Evolutionary conservation across 1,140 invertebrate genomes (phyloP), one percentile per base, ranked within the genome.

Genomic region (Onthophagus taurus): DNA sequence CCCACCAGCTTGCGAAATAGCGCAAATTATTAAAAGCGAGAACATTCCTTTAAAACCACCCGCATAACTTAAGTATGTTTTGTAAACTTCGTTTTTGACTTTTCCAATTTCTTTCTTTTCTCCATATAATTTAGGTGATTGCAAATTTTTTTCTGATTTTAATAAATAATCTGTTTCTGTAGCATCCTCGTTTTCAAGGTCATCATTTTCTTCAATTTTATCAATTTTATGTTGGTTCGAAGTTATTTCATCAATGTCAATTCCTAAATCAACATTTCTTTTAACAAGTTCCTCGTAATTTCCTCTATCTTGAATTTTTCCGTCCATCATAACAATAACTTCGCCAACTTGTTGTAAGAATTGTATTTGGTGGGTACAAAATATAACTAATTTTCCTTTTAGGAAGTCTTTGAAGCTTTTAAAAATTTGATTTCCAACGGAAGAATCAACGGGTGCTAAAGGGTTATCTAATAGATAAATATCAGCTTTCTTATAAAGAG

Each of bases 391-490:
- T 52, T 87, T 80, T 16, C 75, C 67, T 18, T 75, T 72, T 45
- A 91, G 66, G 57, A 81, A 80, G 2, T 76, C 78, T 36, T 64
- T 70, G 48, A 79, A 81, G 39, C 84, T 71, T 41, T 83, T 74
- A 54, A 89, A 90, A 44, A 92, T 71, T 58, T 87, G 80, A 41
- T 80, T 76, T 11, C 85, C 83, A 1, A 89, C 87, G 47, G 82
- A 78, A 2, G 84, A 71, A 63, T 92, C 88, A 1, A 92, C 83
- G 1, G 87, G 83, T 48, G 83, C 85, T 11, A 91, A 61, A 2
- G 84, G 84, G 66, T 90, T 86, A 61, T 91, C 87, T 8, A 90
- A 61, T 0, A 90, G 64, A 54, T 86, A 89, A 26, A 89, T 76
- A 51, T 85, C 81, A 6, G 80, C 78, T 61, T 83, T 75, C 37